A percentile compares a stretch with the other conserved stretches of the same genome.
These are phyloP conservation scores for Dolomedes plantarius DNA, from an alignment of 2,888 invertebrate genomes.

Conservation along the genomic window DNA sequence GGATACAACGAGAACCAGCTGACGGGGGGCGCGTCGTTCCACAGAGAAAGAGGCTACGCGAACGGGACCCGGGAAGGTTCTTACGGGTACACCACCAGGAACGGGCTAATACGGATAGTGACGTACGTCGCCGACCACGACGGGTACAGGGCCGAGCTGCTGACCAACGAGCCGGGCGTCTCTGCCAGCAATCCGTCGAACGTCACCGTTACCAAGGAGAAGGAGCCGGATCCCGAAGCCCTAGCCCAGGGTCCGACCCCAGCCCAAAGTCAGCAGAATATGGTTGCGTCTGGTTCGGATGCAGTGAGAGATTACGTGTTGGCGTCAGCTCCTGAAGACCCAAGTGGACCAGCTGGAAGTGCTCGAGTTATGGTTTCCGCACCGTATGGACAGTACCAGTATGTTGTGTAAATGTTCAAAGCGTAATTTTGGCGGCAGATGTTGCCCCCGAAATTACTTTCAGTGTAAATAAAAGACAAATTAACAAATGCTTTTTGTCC, in stretches of 20 bases:
- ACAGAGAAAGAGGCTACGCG: slow-evolving; percentile 48
- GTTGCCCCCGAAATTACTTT: too few species aligned
- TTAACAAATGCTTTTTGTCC: too few species aligned
- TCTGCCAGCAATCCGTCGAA: slow-evolving; percentile 22
- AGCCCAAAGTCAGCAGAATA: neutral
- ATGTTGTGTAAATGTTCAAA: neutral
- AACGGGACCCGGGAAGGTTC: slow-evolving; percentile 57
- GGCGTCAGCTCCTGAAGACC: neutral
- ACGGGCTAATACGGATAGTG: slow-evolving; percentile 59
- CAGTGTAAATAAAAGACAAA: too few species aligned
- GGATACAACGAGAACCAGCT: slow-evolving; percentile 64
- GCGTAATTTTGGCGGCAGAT: too few species aligned
- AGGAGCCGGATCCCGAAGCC: slow-evolving; percentile 51
- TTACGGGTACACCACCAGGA: slow-evolving; percentile 62
- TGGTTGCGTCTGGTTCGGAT: slow-evolving; percentile 5
- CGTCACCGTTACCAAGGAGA: slow-evolving; percentile 52
- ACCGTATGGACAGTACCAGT: slow-evolving; percentile 33
- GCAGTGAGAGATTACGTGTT: slow-evolving; percentile 36
- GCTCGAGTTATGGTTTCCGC: slow-evolving; percentile 23
- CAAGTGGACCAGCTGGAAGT: neutral
- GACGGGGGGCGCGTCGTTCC: slow-evolving; percentile 58
- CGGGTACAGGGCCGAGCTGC: slow-evolving; percentile 57
- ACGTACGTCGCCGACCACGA: slow-evolving; percentile 61
- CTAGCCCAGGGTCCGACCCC: slow-evolving; percentile 34
- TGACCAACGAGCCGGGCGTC: slow-evolving; percentile 64